Base-by-base conservation (phyloP, 1,140 invertebrate species). In the Drosophila arawakana region DNA sequence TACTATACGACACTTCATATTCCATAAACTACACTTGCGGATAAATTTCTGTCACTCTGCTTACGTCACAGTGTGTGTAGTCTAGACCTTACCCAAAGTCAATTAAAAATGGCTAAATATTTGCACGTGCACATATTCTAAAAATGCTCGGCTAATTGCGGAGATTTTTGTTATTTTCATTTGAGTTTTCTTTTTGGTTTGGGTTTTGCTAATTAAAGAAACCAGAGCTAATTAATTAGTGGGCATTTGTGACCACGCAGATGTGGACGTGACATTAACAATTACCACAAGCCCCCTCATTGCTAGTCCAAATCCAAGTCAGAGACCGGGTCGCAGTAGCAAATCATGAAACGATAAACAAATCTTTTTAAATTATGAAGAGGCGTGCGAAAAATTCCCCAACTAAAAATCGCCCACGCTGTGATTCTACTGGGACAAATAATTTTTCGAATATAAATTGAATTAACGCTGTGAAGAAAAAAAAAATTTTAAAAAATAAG, bases 211-310 rank as follows among this genome's bases (percentile, higher is more conserved):
- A 70, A 69, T 69, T 69, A 60, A 69, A 70, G 58, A 54, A 61
- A 54, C 58, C 58, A 70, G 15, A 60, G 30, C 49, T 52, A 70
- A 61, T 70, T 70, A 61, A 70, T 70, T 70, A 70, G 67, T 70
- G 49, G 4, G 10, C 44, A 52, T 59, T 49, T 70, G 49, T 59
- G 46, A 68, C 46, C 52, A 18, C 54, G 5, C 43, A 39, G 13
- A 13, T 55, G 62, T 55, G 50, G 39, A 65, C 62, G 62, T 65
- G 62, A 65, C 62, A 65, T 65, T 54, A 18, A 34, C 37, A 63
- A 37, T 30, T 15, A 34, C 34, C 50, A 7, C 30, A 43, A n/a
- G 41, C n/a, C n/a, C 11, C 37, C 46, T 30, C 46, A 47, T 15
- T 8, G 7, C 18, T n/a, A 10, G 2, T 18, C 15, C 13, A 4